A percentile compares a stretch with the other conserved stretches of the same genome.
Evolutionary conservation across 2,113 vertebrate species (phyloP).

Genomic region (Lasiurus cinereus): DNA sequence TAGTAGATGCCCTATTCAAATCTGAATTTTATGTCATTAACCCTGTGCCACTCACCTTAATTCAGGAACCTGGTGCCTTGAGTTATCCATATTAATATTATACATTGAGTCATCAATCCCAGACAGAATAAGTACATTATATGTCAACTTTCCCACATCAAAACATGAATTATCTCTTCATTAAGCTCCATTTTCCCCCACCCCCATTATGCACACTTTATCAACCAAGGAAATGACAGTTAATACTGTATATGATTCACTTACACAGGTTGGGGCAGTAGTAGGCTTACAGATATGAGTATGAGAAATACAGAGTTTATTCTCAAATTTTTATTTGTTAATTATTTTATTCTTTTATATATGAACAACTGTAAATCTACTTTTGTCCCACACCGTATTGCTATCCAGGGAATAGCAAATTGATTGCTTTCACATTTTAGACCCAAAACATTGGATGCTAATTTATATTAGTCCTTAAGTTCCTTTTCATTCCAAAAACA

Average conservation of each 20-base stretch:
- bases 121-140: background rate
- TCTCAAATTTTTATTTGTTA: background rate
- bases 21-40: background rate
- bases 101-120: background rate
- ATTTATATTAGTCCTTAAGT: conserved; percentile 46
- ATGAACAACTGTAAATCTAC: background rate
- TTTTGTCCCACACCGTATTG: background rate
- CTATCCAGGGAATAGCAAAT: background rate
- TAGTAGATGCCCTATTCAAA: background rate
- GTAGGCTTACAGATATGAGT: background rate
- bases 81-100: background rate
- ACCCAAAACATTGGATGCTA: conserved; percentile 1
- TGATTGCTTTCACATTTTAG: conserved; percentile 28
- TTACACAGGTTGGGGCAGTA: background rate
- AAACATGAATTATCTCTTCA: background rate
- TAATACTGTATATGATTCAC: background rate
- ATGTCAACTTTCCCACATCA: background rate
- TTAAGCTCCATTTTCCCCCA: background rate
- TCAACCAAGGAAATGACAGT: background rate
- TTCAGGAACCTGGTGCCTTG: background rate
- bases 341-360: background rate
- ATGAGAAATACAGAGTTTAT: background rate
- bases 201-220: background rate
- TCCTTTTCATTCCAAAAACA: conserved; percentile 29
- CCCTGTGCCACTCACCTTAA: background rate